These are phyloP conservation scores for Notolepis coatsorum DNA, from an alignment of 2,797 vertebrate species.

Conservation along the genomic window DNA sequence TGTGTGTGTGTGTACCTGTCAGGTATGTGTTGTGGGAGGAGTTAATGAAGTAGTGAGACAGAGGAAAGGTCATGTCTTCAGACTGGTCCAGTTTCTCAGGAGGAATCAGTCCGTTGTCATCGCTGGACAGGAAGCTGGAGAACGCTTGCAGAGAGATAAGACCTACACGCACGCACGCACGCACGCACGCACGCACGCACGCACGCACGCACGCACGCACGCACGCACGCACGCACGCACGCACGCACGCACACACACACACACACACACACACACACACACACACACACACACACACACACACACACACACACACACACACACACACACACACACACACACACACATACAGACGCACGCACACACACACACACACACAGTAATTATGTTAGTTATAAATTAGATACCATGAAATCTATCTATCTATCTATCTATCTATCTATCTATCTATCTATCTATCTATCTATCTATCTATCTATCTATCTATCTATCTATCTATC, in stretches of 20 bases:
- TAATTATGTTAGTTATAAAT: too few relatives aligned
- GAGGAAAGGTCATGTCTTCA: conserved; percentile 97
- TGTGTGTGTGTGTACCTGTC: conserved; percentile 83
- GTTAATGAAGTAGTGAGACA: conserved; percentile 98
- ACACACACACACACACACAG: conserved; percentile 15
- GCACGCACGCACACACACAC: background rate
- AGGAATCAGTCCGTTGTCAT: conserved; percentile 95
- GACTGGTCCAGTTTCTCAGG: conserved; percentile 98
- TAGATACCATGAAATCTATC: too few relatives aligned
- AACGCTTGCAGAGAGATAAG: conserved; percentile 93
- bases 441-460: conserved; percentile 35
- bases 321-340: conserved; percentile 72
- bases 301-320: conserved; percentile 23
- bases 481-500: background rate
- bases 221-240: background rate
- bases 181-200: conserved; percentile 10
- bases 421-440: background rate
- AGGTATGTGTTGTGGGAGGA: conserved; percentile 99
- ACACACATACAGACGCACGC: conserved; percentile 21
- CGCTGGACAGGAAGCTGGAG: conserved; percentile 91
- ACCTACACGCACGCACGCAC: conserved; percentile 73
- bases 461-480: conserved; percentile 74
- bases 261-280: background rate
- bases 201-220: background rate
- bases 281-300: too few relatives aligned